These are phyloP conservation scores for Hyposoter didymator DNA, from an alignment of 2,888 invertebrate species.

Conservation along the genomic window DNA sequence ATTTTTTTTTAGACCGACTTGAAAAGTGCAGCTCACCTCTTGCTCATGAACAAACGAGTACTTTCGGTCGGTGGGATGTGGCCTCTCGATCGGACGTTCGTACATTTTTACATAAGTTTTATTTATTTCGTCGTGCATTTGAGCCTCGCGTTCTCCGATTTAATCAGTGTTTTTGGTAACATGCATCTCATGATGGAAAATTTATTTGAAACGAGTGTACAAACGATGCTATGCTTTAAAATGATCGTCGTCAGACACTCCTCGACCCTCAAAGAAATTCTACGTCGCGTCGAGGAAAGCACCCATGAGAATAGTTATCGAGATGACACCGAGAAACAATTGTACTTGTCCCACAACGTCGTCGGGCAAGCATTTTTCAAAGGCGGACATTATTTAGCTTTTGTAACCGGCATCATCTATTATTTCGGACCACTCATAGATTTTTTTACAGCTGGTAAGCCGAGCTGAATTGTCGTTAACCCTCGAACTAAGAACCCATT, in stretches of 20 bases:
- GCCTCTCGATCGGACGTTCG: slow-evolving; percentile 24
- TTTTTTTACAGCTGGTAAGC: slow-evolving; percentile 37
- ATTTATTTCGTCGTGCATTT: slow-evolving; percentile 61
- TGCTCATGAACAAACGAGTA: slow-evolving; percentile 22
- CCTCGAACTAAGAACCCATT: no score
- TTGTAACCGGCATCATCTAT: slow-evolving; percentile 45
- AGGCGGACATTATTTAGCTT: slow-evolving; percentile 39
- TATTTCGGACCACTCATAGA: slow-evolving; percentile 65
- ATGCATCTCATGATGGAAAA: slow-evolving; percentile 69
- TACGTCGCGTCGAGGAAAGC: slow-evolving; percentile 51
- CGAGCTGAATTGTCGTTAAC: neutral
- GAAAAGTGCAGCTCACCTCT: slow-evolving; percentile 19
- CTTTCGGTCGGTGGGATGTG: slow-evolving; percentile 30
- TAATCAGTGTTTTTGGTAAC: slow-evolving; percentile 65
- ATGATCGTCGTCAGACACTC: slow-evolving; percentile 67
- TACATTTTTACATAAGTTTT: slow-evolving; percentile 36
- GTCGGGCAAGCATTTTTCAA: slow-evolving; percentile 58
- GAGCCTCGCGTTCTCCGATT: slow-evolving; percentile 61
- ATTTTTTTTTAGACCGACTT: slow-evolving; percentile 21
- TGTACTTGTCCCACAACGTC: slow-evolving; percentile 64
- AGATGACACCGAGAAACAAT: slow-evolving; percentile 58
- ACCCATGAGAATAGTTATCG: slow-evolving; percentile 54
- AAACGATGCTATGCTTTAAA: slow-evolving; percentile 62
- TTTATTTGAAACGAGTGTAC: slow-evolving; percentile 62
- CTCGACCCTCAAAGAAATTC: slow-evolving; percentile 47